phyloP scores from a whole-genome alignment of 2,113 vertebrate species.

The Albula goreensis region DNA sequence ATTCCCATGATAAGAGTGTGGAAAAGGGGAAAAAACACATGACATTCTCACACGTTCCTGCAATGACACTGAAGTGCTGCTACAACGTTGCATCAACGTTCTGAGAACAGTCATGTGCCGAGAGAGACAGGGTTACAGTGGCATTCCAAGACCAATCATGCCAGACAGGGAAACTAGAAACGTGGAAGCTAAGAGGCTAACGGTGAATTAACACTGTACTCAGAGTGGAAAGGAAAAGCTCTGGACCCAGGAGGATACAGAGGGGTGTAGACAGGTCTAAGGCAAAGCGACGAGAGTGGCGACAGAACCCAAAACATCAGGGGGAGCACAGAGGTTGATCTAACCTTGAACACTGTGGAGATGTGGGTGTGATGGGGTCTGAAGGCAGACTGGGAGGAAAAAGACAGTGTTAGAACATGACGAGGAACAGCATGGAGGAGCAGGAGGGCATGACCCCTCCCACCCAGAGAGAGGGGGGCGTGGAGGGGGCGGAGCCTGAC shows the following conservation, averaged over 20 bases:
- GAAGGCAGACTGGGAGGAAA: slow-evolving; percentile 69
- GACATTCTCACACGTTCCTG: slow-evolving; percentile 1
- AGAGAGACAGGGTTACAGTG: background rate
- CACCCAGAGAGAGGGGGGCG: background rate
- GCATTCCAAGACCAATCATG: background rate
- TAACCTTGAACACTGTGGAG: slow-evolving; percentile 69
- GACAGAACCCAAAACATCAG: background rate
- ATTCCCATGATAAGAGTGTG: background rate
- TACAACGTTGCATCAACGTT: background rate
- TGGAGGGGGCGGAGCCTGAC: background rate
- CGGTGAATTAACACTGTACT: background rate
- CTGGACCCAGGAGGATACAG: background rate
- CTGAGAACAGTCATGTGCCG: background rate
- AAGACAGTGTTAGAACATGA: slow-evolving; percentile 48
- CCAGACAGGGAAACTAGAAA: background rate
- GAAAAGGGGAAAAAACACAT: background rate
- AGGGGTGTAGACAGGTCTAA: background rate
- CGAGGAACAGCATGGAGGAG: slow-evolving; percentile 35
- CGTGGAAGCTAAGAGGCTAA: background rate
- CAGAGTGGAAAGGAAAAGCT: background rate
- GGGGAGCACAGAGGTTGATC: slow-evolving; percentile 34
- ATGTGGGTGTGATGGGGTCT: slow-evolving; percentile 63
- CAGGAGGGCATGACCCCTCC: background rate
- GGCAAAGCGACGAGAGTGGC: background rate
- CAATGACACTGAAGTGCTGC: background rate